A percentile compares a stretch with the other conserved stretches of the same genome.
Conservation (phyloP, 2,797 vertebrate genomes). For the Pipistrellus kuhlii region DNA sequence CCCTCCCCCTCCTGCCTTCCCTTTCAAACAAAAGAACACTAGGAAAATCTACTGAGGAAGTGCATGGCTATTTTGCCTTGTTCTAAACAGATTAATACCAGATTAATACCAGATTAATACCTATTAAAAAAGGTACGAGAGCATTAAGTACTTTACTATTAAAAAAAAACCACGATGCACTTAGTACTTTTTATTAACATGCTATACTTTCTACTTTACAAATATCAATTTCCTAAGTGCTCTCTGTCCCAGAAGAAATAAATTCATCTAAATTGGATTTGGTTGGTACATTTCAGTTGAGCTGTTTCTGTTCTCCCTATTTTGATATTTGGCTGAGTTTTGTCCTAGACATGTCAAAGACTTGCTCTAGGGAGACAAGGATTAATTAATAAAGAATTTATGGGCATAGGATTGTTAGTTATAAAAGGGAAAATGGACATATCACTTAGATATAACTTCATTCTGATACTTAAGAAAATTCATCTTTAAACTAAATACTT, state of each 20-base stretch:
- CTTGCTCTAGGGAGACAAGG: constrained; percentile 66
- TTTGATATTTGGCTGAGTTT: constrained; percentile 68
- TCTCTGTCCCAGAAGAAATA: constrained; percentile 24
- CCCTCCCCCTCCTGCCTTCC: too few species aligned
- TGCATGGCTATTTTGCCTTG: not conserved
- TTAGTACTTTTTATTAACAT: constrained; percentile 47
- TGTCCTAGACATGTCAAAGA: constrained; percentile 41
- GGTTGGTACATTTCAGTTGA: constrained; percentile 54
- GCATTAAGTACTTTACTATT: not conserved
- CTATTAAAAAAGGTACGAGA: not conserved
- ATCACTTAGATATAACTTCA: not conserved
- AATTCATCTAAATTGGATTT: constrained; percentile 62
- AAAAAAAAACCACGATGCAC: not conserved
- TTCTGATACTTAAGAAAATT: not conserved
- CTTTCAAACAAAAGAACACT: not conserved
- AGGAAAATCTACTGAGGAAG: not conserved
- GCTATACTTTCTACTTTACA: constrained; percentile 23
- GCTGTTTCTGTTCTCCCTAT: constrained; percentile 34
- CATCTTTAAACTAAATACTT: not conserved
- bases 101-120: not conserved
- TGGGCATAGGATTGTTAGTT: not conserved
- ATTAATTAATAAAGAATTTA: constrained; percentile 61
- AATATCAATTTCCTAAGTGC: constrained; percentile 48
- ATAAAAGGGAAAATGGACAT: not conserved
- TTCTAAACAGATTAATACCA: not conserved